phyloP scores from a whole-genome alignment of 2,797 vertebrate species.

The Bradypus variegatus region DNA sequence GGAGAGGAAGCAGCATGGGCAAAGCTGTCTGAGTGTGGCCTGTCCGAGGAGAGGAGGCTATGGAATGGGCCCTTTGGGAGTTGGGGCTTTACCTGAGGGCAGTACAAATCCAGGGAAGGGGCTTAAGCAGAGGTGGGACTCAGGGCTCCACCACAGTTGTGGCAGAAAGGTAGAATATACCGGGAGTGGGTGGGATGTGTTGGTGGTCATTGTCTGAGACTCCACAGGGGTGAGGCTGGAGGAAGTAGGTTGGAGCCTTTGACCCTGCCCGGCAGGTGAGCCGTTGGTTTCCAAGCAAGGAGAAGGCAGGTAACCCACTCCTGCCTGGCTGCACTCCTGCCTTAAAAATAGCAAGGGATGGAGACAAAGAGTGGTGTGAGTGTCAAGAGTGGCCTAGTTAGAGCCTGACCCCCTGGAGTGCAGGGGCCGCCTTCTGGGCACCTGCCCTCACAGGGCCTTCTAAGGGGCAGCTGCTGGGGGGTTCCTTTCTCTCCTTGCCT shows the following conservation, averaged over 20 bases:
- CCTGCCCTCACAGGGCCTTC: not conserved
- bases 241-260: not conserved
- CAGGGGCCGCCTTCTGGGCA: not conserved
- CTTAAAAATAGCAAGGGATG: slow-evolving; percentile 54
- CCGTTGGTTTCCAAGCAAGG: not conserved
- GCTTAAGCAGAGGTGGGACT: not conserved
- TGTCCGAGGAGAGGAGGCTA: not conserved
- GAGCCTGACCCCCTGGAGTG: slow-evolving; percentile 24
- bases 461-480: not conserved
- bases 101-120: not conserved
- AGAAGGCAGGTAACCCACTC: slow-evolving; percentile 43
- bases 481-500: not conserved
- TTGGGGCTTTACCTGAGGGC: not conserved
- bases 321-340: slow-evolving; percentile 29
- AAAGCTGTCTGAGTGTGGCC: not conserved
- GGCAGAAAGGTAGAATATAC: not conserved
- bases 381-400: slow-evolving; percentile 51
- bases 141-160: not conserved
- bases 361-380: slow-evolving; percentile 19
- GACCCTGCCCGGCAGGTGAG: not conserved
- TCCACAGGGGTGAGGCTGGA: not conserved
- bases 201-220: not conserved
- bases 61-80: not conserved
- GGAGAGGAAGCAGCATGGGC: not conserved
- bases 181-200: not conserved